Conservation (phyloP, 2,113 vertebrate genomes). For the Phyllopteryx taeniolatus region DNA sequence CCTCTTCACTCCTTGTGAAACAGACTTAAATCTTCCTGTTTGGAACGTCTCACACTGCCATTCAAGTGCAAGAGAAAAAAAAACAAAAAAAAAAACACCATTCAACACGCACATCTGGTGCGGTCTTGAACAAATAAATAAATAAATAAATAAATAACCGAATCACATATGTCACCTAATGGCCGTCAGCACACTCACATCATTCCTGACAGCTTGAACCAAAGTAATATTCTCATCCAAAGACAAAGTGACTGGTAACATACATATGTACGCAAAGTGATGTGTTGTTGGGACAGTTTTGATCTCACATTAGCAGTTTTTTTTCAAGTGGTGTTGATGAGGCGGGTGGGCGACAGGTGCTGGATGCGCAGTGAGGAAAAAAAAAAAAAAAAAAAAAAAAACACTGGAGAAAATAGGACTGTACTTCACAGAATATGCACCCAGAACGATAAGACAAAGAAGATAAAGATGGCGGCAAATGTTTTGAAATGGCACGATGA, state of each 20-base stretch:
- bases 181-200: slow-evolving; percentile 60
- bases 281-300: slow-evolving; percentile 32
- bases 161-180: slow-evolving; percentile 61
- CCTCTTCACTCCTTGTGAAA: slow-evolving; percentile 46
- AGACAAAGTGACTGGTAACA: slow-evolving; percentile 65
- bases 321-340: background rate
- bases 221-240: slow-evolving; percentile 57
- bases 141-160: slow-evolving; percentile 13
- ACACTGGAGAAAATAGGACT: slow-evolving; percentile 10
- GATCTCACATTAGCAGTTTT: slow-evolving; percentile 54
- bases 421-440: slow-evolving; percentile 19
- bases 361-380: slow-evolving; percentile 18
- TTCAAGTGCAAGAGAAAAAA: slow-evolving; percentile 38
- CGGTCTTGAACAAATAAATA: slow-evolving; percentile 25
- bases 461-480: slow-evolving; percentile 58
- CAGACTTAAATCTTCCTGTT: slow-evolving; percentile 41
- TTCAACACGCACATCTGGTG: slow-evolving; percentile 63
- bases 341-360: slow-evolving; percentile 48
- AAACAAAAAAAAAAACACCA: slow-evolving; percentile 40
- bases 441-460: slow-evolving; percentile 50
- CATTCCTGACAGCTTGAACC: slow-evolving; percentile 52
- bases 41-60: slow-evolving; percentile 48
- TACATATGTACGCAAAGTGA: slow-evolving; percentile 48
- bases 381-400: slow-evolving; percentile 7
- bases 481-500: slow-evolving; percentile 45